Evolutionary conservation across 2,888 invertebrate genomes (phyloP), one percentile per base, ranked within the genome.

Genomic region (Crepidodera aurea): DNA sequence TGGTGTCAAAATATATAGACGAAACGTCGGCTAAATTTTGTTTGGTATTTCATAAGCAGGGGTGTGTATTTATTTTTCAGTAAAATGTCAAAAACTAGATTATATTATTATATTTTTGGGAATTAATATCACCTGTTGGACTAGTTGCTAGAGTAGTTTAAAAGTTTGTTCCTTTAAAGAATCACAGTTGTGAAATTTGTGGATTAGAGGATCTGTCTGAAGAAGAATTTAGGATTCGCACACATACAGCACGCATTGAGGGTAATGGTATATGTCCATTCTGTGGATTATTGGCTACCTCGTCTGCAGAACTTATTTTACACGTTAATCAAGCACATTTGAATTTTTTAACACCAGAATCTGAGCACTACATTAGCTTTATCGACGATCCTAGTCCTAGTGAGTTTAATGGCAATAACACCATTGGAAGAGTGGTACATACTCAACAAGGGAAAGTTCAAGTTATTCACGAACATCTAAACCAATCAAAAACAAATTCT

Each of bases 241-340:
- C 92, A 63, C 84, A 90, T 57, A 85, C 90, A 44, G 90, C 88
- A 70, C 93, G 93, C 78, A 87, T 93, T 7, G 90, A 91, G 65
- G 91, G 91, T 0, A 87, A 89, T 66, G 88, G 89, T 7, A 88
- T 89, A 51, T 93, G 93, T 75, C 93, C 93, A 0, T 92, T 93
- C 77, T 93, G 94, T 79, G 91, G 91, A 77, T 85, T 91, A 67
- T 86, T 87, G 12, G 87, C 88, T 65, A 87, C 90, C 42, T 88
- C 90, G 8, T 88, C 90, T 15, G 87, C 89, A 3, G 91, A 92
- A 74, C 86, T 94, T 72, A 83, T 91, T 66, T 83, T 89, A 1
- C 94, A 93, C 77, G 93, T 93, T 1, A 92, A 93, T 78, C 88
- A 89, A 70, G 91, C 90, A n/a, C 94, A 94, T 81, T 84, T 93